Conservation (phyloP, 2,797 vertebrate species). For the Ambastaia sidthimunki region DNA sequence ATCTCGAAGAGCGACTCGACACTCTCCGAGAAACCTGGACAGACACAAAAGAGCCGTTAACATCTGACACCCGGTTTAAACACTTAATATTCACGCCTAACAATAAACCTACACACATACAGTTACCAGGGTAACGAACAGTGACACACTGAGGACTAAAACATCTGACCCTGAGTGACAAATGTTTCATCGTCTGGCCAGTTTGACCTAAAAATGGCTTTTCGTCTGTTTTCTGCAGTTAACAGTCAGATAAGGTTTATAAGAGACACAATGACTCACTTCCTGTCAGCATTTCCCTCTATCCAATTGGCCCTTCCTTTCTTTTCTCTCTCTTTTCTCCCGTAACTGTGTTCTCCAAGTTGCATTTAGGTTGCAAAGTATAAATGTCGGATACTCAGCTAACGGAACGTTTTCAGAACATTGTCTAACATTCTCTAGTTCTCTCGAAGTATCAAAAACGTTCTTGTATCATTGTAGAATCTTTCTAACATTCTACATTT, state of each 20-base stretch:
- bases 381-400: too few relatives aligned
- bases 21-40: slow-evolving; percentile 88
- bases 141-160: background rate
- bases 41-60: slow-evolving; percentile 18
- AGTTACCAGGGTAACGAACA: background rate
- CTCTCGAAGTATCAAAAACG: too few relatives aligned
- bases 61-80: background rate
- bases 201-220: slow-evolving; percentile 1
- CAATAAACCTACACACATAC: slow-evolving; percentile 2
- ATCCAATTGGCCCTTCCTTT: slow-evolving; percentile 47
- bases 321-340: slow-evolving; percentile 13
- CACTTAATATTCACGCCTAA: background rate
- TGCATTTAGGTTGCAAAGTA: background rate
- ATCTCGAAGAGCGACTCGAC: slow-evolving; percentile 82
- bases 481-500: too few relatives aligned
- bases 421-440: too few relatives aligned
- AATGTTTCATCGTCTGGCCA: slow-evolving; percentile 9
- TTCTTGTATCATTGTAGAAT: too few relatives aligned
- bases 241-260: slow-evolving; percentile 2
- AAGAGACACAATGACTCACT: slow-evolving; percentile 22
- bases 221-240: slow-evolving; percentile 22
- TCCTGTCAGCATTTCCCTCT: slow-evolving; percentile 46
- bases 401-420: too few relatives aligned
- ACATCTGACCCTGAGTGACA: slow-evolving; percentile 20
- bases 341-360: background rate